A percentile compares a stretch with the other conserved stretches of the same genome.
Conservation (phyloP, 2,888 invertebrate genomes). For the Chloromyia formosa region DNA sequence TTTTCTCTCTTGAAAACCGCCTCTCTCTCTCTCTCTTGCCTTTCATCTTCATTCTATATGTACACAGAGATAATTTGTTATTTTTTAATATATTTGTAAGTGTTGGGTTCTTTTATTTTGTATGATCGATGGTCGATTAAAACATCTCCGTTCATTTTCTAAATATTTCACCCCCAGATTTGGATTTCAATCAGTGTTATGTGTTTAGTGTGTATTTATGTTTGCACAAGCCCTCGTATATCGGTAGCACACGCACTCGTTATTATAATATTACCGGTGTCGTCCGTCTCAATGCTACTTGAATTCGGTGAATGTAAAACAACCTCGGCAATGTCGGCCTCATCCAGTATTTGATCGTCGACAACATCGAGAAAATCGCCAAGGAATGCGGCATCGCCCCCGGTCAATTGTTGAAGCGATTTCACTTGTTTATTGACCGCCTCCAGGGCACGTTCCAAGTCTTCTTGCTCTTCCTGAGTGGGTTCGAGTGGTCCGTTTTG, state of each 20-base stretch:
- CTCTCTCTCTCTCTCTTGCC: too few species aligned
- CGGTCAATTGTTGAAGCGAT: slow-evolving; percentile 73
- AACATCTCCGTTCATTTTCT: too few species aligned
- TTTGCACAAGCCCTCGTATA: slow-evolving; percentile 62
- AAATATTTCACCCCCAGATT: too few species aligned
- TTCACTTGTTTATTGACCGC: slow-evolving; percentile 79
- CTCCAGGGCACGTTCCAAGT: slow-evolving; percentile 84
- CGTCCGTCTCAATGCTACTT: slow-evolving; percentile 59
- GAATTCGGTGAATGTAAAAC: slow-evolving; percentile 59
- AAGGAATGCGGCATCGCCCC: slow-evolving; percentile 59
- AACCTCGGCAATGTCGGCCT: slow-evolving; percentile 57
- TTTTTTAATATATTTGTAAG: slow-evolving; percentile 1
- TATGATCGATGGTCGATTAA: too few species aligned
- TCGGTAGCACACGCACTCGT: slow-evolving; percentile 55
- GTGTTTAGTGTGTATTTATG: too few species aligned
- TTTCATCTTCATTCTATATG: too few species aligned
- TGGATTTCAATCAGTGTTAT: too few species aligned
- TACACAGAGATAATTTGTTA: slow-evolving; percentile 4
- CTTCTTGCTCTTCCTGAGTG: slow-evolving; percentile 84
- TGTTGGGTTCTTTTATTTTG: slow-evolving; percentile 1
- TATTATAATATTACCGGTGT: slow-evolving; percentile 55
- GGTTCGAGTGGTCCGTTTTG: slow-evolving; percentile 77
- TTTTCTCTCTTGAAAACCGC: neutral
- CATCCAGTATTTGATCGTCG: slow-evolving; percentile 61
- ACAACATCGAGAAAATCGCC: slow-evolving; percentile 61